phyloP scores from a whole-genome alignment of 2,888 invertebrate genomes.

The Dilophus febrilis region DNA sequence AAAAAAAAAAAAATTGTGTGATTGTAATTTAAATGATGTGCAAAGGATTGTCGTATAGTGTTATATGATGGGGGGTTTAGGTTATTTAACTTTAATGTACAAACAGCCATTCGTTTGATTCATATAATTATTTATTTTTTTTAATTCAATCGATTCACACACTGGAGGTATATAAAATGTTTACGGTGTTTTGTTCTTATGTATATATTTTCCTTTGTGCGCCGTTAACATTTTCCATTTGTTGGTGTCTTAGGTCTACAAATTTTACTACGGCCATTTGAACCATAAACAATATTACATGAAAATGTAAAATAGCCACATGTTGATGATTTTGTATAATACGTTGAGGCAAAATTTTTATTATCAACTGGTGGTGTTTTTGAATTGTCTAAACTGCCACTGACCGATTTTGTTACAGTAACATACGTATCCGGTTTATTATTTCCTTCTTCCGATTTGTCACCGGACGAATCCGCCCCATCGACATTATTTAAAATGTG shows the following conservation, averaged over 20 bases:
- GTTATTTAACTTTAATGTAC: too few species aligned
- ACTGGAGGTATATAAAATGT: too few species aligned
- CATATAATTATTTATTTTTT: too few species aligned
- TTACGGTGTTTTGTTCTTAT: too few species aligned
- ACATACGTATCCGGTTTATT: constrained; percentile 46
- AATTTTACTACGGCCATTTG: constrained; percentile 60
- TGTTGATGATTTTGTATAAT: constrained; percentile 72
- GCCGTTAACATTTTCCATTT: constrained; percentile 47
- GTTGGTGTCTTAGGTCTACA: constrained; percentile 65
- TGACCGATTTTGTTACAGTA: constrained; percentile 63
- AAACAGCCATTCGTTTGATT: too few species aligned
- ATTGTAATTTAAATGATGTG: too few species aligned
- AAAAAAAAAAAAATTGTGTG: too few species aligned
- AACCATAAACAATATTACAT: constrained; percentile 61
- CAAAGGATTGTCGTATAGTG: too few species aligned
- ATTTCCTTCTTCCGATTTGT: constrained; percentile 16
- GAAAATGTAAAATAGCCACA: constrained; percentile 78
- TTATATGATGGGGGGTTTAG: too few species aligned
- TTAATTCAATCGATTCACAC: too few species aligned
- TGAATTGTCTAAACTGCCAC: constrained; percentile 47
- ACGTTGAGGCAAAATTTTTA: constrained; percentile 58
- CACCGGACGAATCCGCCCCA: constrained; percentile 9
- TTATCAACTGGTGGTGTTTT: constrained; percentile 41
- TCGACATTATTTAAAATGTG: constrained; percentile 2
- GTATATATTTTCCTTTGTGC: too few species aligned